A percentile compares a stretch with the other conserved stretches of the same genome.
These are phyloP conservation scores for Acrossocheilus wenchowensis DNA, from an alignment of 2,797 vertebrate genomes.

Conservation along the genomic window DNA sequence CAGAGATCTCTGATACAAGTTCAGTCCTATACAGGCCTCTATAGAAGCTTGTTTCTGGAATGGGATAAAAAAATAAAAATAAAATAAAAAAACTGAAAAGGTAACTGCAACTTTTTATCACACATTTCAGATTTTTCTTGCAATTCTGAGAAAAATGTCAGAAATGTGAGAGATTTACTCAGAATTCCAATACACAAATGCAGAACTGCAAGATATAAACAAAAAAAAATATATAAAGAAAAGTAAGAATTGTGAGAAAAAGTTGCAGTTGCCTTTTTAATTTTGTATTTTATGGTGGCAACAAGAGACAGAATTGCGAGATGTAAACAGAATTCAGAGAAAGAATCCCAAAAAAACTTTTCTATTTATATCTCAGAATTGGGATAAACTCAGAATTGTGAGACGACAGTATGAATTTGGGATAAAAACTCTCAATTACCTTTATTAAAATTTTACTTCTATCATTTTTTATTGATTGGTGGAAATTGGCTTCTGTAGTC, in stretches of 20 bases:
- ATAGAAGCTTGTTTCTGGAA: neutral
- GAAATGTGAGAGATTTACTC: neutral
- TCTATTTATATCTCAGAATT: neutral
- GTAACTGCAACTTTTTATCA: neutral
- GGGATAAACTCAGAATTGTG: neutral
- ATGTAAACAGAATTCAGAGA: too few species aligned
- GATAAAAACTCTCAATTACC: neutral
- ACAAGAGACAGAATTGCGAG: too few species aligned
- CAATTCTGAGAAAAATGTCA: neutral
- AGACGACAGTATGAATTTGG: neutral
- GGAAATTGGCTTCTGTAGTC: neutral
- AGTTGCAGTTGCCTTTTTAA: too few species aligned
- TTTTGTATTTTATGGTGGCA: too few species aligned
- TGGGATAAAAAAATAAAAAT: neutral
- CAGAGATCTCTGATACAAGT: constrained; percentile 29
- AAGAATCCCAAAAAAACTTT: too few species aligned
- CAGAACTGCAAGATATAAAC: neutral
- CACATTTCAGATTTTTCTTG: neutral
- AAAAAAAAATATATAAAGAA: neutral
- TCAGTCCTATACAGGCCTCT: neutral
- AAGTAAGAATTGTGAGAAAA: too few species aligned
- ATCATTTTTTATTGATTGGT: neutral
- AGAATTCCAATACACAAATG: neutral
- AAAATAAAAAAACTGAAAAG: neutral
- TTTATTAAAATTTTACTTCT: neutral